Percentiles rank a stretch among this genome's conserved stretches.
Conservation (phyloP, 2,888 invertebrate species). For the Sinotaia quadrata region DNA sequence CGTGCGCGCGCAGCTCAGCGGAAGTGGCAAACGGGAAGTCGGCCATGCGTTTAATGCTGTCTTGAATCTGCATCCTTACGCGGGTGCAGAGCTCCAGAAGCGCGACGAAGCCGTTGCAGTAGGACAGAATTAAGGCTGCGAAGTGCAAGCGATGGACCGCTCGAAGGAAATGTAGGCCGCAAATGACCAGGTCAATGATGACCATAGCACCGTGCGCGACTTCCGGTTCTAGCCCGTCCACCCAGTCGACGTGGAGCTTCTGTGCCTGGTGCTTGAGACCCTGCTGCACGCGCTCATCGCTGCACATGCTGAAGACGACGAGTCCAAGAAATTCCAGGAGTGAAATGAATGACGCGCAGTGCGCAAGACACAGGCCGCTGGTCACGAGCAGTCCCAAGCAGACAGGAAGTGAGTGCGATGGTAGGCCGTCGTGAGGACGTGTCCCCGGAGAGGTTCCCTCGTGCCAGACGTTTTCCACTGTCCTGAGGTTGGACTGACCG, state of each 20-base stretch:
- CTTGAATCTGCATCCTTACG: constrained; percentile 10
- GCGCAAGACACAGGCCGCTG: too few species aligned
- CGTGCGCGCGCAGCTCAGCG: constrained; percentile 12
- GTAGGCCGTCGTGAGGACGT: too few species aligned
- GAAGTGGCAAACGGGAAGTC: constrained; percentile 4
- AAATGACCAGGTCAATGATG: background rate
- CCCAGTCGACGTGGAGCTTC: background rate
- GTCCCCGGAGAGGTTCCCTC: too few species aligned
- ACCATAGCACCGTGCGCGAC: background rate
- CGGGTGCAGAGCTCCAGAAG: constrained; percentile 20
- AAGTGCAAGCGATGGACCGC: background rate
- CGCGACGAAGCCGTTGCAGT: constrained; percentile 21
- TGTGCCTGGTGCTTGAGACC: too few species aligned
- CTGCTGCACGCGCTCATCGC: too few species aligned
- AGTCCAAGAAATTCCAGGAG: too few species aligned
- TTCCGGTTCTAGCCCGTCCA: constrained; percentile 13
- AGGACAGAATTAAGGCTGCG: background rate
- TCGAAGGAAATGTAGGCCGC: background rate
- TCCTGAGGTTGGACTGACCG: too few species aligned
- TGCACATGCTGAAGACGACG: too few species aligned
- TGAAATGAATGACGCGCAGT: too few species aligned
- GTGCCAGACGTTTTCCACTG: too few species aligned
- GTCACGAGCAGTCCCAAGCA: too few species aligned
- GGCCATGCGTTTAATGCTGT: background rate
- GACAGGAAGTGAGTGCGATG: too few species aligned